Conservation (phyloP, 2,113 vertebrate genomes). For the Zosterops japonicus region DNA sequence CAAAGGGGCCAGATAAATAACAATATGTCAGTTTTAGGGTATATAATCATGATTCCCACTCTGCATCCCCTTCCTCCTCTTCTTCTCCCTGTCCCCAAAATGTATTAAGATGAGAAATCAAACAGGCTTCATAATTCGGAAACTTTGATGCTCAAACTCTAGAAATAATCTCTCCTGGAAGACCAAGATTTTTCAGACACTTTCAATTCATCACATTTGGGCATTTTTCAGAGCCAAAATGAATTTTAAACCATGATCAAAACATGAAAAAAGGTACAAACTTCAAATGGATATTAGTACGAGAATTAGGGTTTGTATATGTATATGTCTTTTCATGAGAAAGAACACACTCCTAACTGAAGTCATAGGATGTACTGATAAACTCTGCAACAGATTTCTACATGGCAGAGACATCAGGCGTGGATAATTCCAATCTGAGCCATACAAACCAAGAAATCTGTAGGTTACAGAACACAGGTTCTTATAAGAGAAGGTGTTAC, state of each 20-base stretch:
- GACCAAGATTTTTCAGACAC: neutral
- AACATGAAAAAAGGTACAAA: neutral
- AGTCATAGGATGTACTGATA: neutral
- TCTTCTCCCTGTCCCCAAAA: neutral
- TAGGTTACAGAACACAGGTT: neutral
- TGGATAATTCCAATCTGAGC: neutral
- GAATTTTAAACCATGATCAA: neutral
- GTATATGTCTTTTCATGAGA: neutral
- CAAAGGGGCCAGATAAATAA: neutral
- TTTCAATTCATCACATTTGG: neutral
- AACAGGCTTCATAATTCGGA: neutral
- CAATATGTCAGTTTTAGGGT: neutral
- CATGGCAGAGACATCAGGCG: neutral
- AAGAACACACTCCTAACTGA: neutral
- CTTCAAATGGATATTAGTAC: neutral
- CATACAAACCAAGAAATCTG: neutral
- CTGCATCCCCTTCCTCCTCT: neutral
- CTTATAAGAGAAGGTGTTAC: neutral
- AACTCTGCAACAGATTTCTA: neutral
- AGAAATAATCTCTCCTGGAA: neutral
- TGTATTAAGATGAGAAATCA: neutral
- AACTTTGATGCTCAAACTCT: neutral
- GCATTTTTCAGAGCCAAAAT: neutral
- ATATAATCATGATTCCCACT: neutral
- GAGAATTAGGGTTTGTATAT: neutral